Percentiles rank a stretch among this genome's conserved stretches.
Evolutionary conservation across 2,888 invertebrate species (phyloP).

Genomic region (Microplitis deprimator): DNA sequence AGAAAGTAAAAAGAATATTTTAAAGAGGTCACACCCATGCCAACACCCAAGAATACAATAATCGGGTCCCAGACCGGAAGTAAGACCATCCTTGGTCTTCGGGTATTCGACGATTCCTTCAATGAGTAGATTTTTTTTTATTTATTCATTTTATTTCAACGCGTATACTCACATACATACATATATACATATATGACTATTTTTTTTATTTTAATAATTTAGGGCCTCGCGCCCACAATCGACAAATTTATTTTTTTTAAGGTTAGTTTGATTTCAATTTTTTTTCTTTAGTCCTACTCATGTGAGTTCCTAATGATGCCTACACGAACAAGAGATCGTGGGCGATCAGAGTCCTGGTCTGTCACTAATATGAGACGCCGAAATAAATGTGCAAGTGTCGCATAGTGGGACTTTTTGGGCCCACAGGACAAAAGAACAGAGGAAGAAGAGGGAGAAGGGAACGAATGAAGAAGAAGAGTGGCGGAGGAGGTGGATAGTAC

Average conservation of each 20-base stretch:
- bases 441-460: not conserved
- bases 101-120: not conserved
- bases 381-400: not conserved
- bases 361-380: not conserved
- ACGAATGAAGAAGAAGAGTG: too few species aligned
- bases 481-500: too few species aligned
- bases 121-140: not conserved
- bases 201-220: conserved; percentile 12
- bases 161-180: too few species aligned
- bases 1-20: not conserved
- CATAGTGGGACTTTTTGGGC: not conserved
- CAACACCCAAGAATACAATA: conserved; percentile 6
- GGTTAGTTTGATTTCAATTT: conserved; percentile 15
- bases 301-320: conserved; percentile 1
- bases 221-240: conserved; percentile 22
- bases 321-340: not conserved
- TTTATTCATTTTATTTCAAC: not conserved
- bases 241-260: conserved; percentile 31
- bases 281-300: not conserved
- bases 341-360: not conserved
- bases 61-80: conserved; percentile 12
- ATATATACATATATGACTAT: not conserved
- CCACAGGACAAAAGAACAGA: not conserved
- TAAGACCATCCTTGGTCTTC: not conserved
- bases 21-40: conserved; percentile 1